Conservation (phyloP, 2,888 invertebrate species). For the Automeris io region DNA sequence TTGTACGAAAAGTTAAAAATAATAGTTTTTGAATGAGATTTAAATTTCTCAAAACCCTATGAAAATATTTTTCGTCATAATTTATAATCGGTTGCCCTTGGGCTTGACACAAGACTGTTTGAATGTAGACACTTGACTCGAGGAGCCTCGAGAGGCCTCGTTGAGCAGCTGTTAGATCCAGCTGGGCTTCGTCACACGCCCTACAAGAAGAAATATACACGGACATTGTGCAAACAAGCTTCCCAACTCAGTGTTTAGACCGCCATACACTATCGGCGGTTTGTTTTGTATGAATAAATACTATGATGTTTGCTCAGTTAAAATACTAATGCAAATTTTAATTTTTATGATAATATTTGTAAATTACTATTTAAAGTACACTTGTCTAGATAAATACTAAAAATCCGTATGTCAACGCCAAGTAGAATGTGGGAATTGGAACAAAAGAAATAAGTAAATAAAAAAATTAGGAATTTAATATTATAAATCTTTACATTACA, state of each 20-base stretch:
- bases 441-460: too few relatives aligned
- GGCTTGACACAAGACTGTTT: slow-evolving; percentile 22
- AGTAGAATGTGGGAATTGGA: too few relatives aligned
- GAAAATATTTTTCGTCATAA: slow-evolving; percentile 24
- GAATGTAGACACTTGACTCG: slow-evolving; percentile 19
- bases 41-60: slow-evolving; percentile 13
- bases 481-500: too few relatives aligned
- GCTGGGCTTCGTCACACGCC: slow-evolving; percentile 17
- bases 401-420: too few relatives aligned
- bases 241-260: slow-evolving; percentile 4
- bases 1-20: too few relatives aligned
- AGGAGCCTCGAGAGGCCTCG: slow-evolving; percentile 22
- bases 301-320: slow-evolving; percentile 9
- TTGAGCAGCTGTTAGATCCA: slow-evolving; percentile 22
- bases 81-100: slow-evolving; percentile 23
- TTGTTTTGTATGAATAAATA: slow-evolving; percentile 16
- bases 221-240: slow-evolving; percentile 10
- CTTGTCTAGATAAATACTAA: too few relatives aligned
- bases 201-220: slow-evolving; percentile 9
- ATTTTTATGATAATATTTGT: too few relatives aligned
- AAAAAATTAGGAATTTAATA: too few relatives aligned
- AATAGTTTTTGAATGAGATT: too few relatives aligned
- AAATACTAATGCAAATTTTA: background rate
- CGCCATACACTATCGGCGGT: slow-evolving; percentile 11
- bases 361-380: too few relatives aligned